phyloP scores from a whole-genome alignment of 2,888 invertebrate species.

The Caprella mutica region DNA sequence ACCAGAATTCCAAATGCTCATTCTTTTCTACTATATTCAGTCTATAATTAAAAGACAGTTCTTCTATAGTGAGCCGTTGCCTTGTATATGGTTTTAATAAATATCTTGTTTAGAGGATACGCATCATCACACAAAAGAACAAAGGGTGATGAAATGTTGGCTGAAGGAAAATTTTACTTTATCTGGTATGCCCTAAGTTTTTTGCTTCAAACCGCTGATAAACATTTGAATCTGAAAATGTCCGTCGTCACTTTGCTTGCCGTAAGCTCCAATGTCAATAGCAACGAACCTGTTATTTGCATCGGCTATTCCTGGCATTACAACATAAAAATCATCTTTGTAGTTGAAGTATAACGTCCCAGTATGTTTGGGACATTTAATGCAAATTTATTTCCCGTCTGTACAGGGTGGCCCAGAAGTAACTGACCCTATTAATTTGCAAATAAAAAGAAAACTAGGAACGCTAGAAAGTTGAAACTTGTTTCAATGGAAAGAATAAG shows the following conservation, averaged over 20 bases:
- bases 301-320: constrained; percentile 6
- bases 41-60: constrained; percentile 6
- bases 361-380: constrained; percentile 5
- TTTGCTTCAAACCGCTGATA: constrained; percentile 5
- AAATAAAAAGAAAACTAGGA: too few relatives aligned
- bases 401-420: too few relatives aligned
- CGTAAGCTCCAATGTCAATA: constrained; percentile 7
- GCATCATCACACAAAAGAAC: constrained; percentile 10
- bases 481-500: too few relatives aligned
- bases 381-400: constrained; percentile 11
- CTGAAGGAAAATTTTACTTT: constrained; percentile 7
- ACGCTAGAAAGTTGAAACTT: too few relatives aligned
- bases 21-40: not conserved
- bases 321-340: constrained; percentile 8
- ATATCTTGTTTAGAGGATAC: constrained; percentile 6
- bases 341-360: constrained; percentile 9
- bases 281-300: constrained; percentile 8
- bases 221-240: constrained; percentile 11
- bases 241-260: constrained; percentile 9
- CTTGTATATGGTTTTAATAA: constrained; percentile 9
- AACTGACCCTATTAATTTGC: too few relatives aligned
- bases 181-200: constrained; percentile 4
- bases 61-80: constrained; percentile 7
- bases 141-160: constrained; percentile 7
- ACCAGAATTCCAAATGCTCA: constrained; percentile 4